These are phyloP conservation scores for Leuciscus idus DNA, from an alignment of 2,113 vertebrate species.

Conservation along the genomic window DNA sequence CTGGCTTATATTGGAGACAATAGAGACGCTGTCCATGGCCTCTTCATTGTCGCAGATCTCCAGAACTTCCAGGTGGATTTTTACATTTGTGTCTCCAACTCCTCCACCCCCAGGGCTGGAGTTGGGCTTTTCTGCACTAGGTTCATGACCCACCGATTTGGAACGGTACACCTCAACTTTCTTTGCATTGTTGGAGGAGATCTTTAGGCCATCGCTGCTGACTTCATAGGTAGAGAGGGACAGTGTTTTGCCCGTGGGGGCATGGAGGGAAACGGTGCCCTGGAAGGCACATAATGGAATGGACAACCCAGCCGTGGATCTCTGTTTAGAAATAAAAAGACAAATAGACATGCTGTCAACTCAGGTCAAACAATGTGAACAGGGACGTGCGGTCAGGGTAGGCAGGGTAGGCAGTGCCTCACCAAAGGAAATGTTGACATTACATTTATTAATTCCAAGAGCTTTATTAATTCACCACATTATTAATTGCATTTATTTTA, in stretches of 20 bases:
- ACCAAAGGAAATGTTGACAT: no score
- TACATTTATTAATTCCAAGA: no score
- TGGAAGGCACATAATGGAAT: conserved; percentile 95
- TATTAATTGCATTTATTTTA: no score
- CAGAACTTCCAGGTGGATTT: conserved; percentile 95
- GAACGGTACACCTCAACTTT: conserved; percentile 96
- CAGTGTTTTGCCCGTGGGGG: conserved; percentile 91
- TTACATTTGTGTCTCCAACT: conserved; percentile 87
- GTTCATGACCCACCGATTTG: conserved; percentile 95
- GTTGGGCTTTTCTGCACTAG: conserved; percentile 80
- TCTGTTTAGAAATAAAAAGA: conserved; percentile 72
- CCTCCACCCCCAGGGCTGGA: conserved; percentile 67
- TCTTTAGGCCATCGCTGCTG: conserved; percentile 90
- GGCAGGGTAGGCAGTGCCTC: no score
- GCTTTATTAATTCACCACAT: no score
- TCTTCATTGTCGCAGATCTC: conserved; percentile 96
- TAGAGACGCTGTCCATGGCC: conserved; percentile 95
- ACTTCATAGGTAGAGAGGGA: conserved; percentile 97
- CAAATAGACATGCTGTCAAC: neutral
- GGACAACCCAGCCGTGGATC: conserved; percentile 80
- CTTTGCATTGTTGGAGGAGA: conserved; percentile 81
- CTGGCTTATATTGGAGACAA: conserved; percentile 97
- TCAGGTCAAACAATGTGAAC: neutral
- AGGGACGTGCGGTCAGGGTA: no score
- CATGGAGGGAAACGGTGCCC: conserved; percentile 93